Evolutionary conservation across 2,113 vertebrate species (phyloP).

Genomic region (Muntiacus reevesi): DNA sequence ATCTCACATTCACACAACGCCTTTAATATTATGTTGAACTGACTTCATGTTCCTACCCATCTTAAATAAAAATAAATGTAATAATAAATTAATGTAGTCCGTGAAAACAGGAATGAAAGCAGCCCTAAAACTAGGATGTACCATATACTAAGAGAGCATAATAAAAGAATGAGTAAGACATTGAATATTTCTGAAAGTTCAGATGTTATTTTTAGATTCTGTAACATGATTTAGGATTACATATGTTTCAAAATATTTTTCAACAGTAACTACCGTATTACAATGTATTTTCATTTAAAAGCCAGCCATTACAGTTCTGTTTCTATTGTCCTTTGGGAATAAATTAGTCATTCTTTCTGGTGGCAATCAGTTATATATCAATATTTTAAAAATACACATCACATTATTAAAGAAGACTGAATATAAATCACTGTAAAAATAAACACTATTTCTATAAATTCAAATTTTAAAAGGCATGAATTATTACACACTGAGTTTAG

Average conservation of each 20-base stretch:
- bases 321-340: conserved; percentile 83
- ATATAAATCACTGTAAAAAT: conserved; percentile 76
- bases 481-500: conserved; percentile 80
- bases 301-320: conserved; percentile 78
- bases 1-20: conserved; percentile 44
- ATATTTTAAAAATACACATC: conserved; percentile 78
- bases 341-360: conserved; percentile 81
- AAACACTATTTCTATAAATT: conserved; percentile 79
- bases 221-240: conserved; percentile 56
- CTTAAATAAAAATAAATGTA: conserved; percentile 75
- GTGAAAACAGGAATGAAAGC: conserved; percentile 78
- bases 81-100: conserved; percentile 73
- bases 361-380: conserved; percentile 74
- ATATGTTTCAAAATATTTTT: conserved; percentile 77
- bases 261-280: conserved; percentile 70
- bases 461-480: conserved; percentile 74
- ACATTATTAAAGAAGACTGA: conserved; percentile 72
- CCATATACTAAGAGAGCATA: conserved; percentile 53
- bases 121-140: conserved; percentile 71
- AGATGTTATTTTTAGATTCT: conserved; percentile 59
- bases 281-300: conserved; percentile 81
- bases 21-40: conserved; percentile 61
- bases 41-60: conserved; percentile 53
- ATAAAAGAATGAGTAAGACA: conserved; percentile 48
- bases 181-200: conserved; percentile 66